Percentiles rank a stretch among this genome's conserved stretches.
These are phyloP conservation scores for Boulengeromyrus knoepffleri DNA, from an alignment of 2,113 vertebrate species.

Conservation along the genomic window DNA sequence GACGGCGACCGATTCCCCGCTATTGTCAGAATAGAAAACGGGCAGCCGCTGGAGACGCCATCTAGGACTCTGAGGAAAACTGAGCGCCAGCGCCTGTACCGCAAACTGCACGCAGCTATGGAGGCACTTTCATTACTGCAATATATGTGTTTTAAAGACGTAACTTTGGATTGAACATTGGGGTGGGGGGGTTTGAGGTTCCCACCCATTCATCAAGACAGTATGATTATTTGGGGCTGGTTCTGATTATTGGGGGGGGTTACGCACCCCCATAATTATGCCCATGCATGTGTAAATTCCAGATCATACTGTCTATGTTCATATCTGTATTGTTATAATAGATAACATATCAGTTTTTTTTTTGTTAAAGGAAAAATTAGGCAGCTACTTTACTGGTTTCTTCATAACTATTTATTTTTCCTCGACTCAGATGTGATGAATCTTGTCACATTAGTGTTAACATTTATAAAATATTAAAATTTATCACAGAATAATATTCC, in stretches of 20 bases:
- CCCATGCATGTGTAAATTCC: not conserved
- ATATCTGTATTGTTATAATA: not conserved
- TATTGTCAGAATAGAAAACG: not conserved
- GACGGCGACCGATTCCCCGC: not conserved
- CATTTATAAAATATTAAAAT: not conserved
- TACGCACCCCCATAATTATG: too few relatives aligned
- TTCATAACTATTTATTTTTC: not conserved
- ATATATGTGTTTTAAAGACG: not conserved
- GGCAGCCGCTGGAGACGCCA: slow-evolving; percentile 28
- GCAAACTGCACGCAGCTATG: slow-evolving; percentile 24
- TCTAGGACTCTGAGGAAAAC: slow-evolving; percentile 21
- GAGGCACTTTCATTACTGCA: not conserved
- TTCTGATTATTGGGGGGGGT: too few relatives aligned
- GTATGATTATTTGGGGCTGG: too few relatives aligned
- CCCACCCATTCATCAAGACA: too few relatives aligned
- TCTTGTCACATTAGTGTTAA: not conserved
- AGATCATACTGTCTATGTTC: not conserved
- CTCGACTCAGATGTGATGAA: not conserved
- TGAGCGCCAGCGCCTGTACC: slow-evolving; percentile 1
- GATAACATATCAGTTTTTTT: not conserved
- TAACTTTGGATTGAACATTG: not conserved
- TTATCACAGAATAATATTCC: not conserved
- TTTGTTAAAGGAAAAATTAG: not conserved
- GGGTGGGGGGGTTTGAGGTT: too few relatives aligned
- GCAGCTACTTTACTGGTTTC: not conserved